Evolutionary conservation across 2,113 vertebrate species (phyloP).

Genomic region (Paracanthobrama guichenoti): DNA sequence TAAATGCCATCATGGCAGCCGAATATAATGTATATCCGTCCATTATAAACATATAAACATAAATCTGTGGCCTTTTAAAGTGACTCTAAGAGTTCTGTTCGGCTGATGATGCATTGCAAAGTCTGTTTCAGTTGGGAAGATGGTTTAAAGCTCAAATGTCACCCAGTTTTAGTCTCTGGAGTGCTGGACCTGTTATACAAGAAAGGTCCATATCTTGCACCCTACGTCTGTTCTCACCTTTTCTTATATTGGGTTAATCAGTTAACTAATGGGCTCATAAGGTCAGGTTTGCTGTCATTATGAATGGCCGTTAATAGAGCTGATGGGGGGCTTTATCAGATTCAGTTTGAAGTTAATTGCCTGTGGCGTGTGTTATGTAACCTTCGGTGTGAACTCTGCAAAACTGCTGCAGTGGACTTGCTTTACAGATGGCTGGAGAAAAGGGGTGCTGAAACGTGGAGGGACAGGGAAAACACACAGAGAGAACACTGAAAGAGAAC

Average conservation of each 20-base stretch:
- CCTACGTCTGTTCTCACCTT: conserved; percentile 32
- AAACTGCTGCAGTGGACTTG: conserved; percentile 59
- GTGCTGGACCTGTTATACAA: background rate
- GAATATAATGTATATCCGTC: conserved; percentile 7
- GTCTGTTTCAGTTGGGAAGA: background rate
- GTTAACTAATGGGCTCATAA: conserved; percentile 47
- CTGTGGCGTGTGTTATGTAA: conserved; percentile 58
- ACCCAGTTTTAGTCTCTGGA: background rate
- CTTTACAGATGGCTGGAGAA: conserved; percentile 20
- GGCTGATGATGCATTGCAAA: background rate
- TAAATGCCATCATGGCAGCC: conserved; percentile 18
- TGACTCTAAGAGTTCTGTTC: background rate
- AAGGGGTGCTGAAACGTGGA: background rate
- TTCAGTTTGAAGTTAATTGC: conserved; percentile 61
- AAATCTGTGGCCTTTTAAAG: conserved; percentile 23
- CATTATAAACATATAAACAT: conserved; percentile 20
- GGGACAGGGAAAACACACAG: background rate
- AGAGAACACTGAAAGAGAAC: background rate
- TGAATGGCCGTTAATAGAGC: conserved; percentile 50
- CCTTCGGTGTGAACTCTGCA: conserved; percentile 46
- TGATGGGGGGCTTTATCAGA: conserved; percentile 50
- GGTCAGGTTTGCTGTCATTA: conserved; percentile 39
- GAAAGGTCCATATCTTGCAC: background rate
- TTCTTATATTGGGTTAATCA: conserved; percentile 23
- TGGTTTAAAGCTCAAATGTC: conserved; percentile 11